phyloP scores from a whole-genome alignment of 2,113 vertebrate genomes.

The Gnathonemus echidnorhynchus region DNA sequence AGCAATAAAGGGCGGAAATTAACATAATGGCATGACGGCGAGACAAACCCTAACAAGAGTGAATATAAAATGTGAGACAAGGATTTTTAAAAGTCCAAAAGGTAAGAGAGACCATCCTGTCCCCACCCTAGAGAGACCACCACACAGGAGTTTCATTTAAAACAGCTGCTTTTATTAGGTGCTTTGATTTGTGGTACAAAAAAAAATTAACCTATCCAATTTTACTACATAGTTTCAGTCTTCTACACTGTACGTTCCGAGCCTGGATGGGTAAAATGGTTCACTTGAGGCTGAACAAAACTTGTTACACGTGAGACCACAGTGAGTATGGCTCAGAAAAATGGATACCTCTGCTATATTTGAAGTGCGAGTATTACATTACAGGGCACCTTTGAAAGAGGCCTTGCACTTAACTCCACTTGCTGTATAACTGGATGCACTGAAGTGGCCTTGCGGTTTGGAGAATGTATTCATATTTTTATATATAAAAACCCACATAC shows the following conservation, averaged over 20 bases:
- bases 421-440: not conserved
- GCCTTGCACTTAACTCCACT: not conserved
- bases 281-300: not conserved
- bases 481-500: not conserved
- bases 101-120: not conserved
- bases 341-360: not conserved
- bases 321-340: not conserved
- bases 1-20: not conserved
- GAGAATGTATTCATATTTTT: not conserved
- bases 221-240: not conserved
- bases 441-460: not conserved
- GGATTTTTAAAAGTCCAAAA: not conserved
- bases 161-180: conserved; percentile 14
- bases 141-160: not conserved
- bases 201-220: not conserved
- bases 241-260: not conserved
- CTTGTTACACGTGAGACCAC: not conserved
- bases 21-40: not conserved
- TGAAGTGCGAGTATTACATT: not conserved
- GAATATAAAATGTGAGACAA: not conserved
- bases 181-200: conserved; percentile 11
- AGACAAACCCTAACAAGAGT: not conserved
- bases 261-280: not conserved
- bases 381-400: not conserved
- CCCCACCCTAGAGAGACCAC: not conserved